Conservation (phyloP, 2,113 vertebrate species). For the Notothenia rossii region DNA sequence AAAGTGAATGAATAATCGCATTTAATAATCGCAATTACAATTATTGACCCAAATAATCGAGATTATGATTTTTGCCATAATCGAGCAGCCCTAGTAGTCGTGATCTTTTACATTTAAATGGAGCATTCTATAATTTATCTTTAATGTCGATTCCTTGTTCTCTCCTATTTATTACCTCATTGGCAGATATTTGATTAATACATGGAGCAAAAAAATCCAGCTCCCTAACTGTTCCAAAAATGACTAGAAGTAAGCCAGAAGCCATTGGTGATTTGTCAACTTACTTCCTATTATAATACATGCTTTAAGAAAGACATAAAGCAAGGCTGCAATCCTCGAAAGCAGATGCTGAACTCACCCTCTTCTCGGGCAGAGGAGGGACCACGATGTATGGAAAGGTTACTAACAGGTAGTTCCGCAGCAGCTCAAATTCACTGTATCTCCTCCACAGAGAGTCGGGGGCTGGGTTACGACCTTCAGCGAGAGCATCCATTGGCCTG, state of each 20-base stretch:
- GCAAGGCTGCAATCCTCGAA: background rate
- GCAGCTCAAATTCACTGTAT: conserved; percentile 96
- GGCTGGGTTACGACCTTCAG: conserved; percentile 87
- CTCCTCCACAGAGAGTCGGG: conserved; percentile 95
- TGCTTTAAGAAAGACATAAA: background rate
- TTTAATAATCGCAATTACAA: too few relatives aligned
- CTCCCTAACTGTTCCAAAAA: background rate
- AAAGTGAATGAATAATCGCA: too few relatives aligned
- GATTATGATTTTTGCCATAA: too few relatives aligned
- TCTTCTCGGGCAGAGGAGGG: conserved; percentile 95
- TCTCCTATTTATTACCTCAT: background rate
- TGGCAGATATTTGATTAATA: background rate
- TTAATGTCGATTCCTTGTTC: background rate
- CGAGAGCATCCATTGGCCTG: conserved; percentile 87
- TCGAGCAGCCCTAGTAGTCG: background rate
- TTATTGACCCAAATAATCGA: too few relatives aligned
- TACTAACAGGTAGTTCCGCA: conserved; percentile 92
- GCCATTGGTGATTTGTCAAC: background rate
- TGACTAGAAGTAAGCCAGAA: background rate
- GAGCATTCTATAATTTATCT: background rate
- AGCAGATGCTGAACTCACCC: conserved; percentile 84
- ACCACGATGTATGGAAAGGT: conserved; percentile 91
- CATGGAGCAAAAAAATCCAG: background rate
- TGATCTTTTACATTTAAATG: background rate
- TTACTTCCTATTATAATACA: background rate